phyloP scores from a whole-genome alignment of 2,888 invertebrate genomes.

The Muschampia plurimacula region DNA sequence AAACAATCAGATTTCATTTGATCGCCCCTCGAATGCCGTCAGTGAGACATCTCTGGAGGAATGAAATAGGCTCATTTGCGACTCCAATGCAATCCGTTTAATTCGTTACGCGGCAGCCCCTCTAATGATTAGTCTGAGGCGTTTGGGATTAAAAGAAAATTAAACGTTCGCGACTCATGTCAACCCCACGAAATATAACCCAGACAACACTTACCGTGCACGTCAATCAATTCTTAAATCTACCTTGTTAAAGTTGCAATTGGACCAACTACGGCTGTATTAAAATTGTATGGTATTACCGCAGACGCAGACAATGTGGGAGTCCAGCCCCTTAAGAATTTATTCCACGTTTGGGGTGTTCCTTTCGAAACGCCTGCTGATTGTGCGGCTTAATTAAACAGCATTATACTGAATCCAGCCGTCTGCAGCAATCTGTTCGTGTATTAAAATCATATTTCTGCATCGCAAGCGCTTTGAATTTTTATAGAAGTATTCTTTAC shows the following conservation, averaged over 20 bases:
- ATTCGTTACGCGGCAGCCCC: constrained; percentile 81
- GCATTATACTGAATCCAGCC: constrained; percentile 68
- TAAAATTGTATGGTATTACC: constrained; percentile 58
- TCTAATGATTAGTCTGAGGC: constrained; percentile 77
- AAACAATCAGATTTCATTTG: constrained; percentile 63
- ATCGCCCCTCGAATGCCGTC: constrained; percentile 54
- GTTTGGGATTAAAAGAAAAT: constrained; percentile 84
- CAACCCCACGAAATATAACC: constrained; percentile 66
- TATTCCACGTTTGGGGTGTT: constrained; percentile 81
- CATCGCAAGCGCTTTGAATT: constrained; percentile 23
- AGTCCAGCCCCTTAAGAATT: constrained; percentile 76
- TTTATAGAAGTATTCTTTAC: neutral
- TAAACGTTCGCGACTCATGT: constrained; percentile 77
- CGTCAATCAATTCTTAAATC: constrained; percentile 44
- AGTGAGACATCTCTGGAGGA: constrained; percentile 69
- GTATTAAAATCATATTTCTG: constrained; percentile 37
- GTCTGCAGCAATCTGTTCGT: constrained; percentile 38
- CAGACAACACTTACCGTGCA: constrained; percentile 44
- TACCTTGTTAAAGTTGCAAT: constrained; percentile 47
- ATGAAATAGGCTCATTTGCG: constrained; percentile 83
- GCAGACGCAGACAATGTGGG: constrained; percentile 66
- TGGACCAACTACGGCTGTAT: constrained; percentile 29
- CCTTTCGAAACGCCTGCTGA: constrained; percentile 79
- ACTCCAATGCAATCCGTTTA: constrained; percentile 83
- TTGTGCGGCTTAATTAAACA: constrained; percentile 82